phyloP scores from a whole-genome alignment of 2,797 vertebrate species.

The Tapirus indicus region DNA sequence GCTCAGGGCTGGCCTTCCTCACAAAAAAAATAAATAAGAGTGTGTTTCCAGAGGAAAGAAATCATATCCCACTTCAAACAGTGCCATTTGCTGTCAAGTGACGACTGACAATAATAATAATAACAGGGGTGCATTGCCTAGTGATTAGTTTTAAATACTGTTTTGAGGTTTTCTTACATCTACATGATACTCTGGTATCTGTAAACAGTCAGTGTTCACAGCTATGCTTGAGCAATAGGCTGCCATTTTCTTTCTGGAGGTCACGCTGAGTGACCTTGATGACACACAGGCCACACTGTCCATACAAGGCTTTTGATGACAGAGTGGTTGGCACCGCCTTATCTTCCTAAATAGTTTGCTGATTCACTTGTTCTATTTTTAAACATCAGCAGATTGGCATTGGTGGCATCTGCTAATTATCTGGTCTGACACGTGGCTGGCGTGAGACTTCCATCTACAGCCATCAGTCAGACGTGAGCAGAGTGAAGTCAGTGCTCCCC shows the following conservation, averaged over 20 bases:
- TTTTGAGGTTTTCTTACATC: conserved; percentile 14
- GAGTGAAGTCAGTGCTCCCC: not conserved
- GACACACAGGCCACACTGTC: conserved; percentile 14
- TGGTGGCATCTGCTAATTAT: conserved; percentile 76
- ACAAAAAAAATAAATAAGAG: not conserved
- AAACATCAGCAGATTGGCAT: conserved; percentile 75
- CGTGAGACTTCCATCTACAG: conserved; percentile 52
- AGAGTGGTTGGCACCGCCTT: conserved; percentile 35
- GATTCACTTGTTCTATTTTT: conserved; percentile 79
- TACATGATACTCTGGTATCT: not conserved
- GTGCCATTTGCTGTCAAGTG: conserved; percentile 2
- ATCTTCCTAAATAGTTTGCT: conserved; percentile 75
- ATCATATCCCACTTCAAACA: not conserved
- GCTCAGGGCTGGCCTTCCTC: no score
- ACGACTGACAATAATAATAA: not conserved
- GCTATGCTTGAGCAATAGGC: not conserved
- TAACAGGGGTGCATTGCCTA: not conserved
- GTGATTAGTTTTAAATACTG: conserved; percentile 45
- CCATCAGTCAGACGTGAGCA: not conserved
- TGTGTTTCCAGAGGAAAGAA: not conserved
- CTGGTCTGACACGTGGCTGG: conserved; percentile 55
- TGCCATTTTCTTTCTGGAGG: conserved; percentile 40
- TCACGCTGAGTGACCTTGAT: not conserved
- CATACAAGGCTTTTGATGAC: not conserved
- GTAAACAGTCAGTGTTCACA: not conserved